Evolutionary conservation across 2,113 vertebrate genomes (phyloP).

Genomic region (Polypterus senegalus): DNA sequence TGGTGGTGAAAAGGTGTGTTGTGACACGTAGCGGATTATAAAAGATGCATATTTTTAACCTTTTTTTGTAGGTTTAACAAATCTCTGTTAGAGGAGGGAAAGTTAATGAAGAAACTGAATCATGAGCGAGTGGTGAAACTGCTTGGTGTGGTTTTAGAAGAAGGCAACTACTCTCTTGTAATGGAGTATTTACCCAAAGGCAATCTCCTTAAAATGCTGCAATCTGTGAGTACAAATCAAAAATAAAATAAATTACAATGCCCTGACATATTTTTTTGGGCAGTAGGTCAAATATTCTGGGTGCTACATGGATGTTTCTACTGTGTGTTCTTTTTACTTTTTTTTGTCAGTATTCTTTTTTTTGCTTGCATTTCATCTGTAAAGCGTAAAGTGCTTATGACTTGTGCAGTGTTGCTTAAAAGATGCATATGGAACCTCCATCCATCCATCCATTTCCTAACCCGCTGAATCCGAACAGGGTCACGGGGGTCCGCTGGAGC

Average conservation of each 20-base stretch:
- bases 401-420: too few relatives aligned
- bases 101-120: slow-evolving; percentile 69
- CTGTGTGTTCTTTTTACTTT: too few relatives aligned
- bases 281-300: too few relatives aligned
- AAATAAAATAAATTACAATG: neutral
- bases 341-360: too few relatives aligned
- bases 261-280: too few relatives aligned
- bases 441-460: too few relatives aligned
- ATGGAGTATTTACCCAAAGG: slow-evolving; percentile 82
- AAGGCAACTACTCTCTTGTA: slow-evolving; percentile 74
- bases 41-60: neutral
- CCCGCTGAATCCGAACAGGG: too few relatives aligned
- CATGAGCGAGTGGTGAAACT: slow-evolving; percentile 76
- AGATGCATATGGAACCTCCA: too few relatives aligned
- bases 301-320: too few relatives aligned
- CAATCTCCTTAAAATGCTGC: slow-evolving; percentile 72
- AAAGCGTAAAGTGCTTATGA: too few relatives aligned
- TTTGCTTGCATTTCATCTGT: too few relatives aligned
- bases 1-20: neutral
- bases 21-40: neutral
- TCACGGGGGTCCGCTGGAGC: too few relatives aligned
- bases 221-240: slow-evolving; percentile 41
- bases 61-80: slow-evolving; percentile 45
- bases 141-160: slow-evolving; percentile 78
- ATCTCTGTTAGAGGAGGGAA: slow-evolving; percentile 76